Base-by-base conservation (phyloP, 2,113 vertebrate species). In the Benitochromis conjunctus region DNA sequence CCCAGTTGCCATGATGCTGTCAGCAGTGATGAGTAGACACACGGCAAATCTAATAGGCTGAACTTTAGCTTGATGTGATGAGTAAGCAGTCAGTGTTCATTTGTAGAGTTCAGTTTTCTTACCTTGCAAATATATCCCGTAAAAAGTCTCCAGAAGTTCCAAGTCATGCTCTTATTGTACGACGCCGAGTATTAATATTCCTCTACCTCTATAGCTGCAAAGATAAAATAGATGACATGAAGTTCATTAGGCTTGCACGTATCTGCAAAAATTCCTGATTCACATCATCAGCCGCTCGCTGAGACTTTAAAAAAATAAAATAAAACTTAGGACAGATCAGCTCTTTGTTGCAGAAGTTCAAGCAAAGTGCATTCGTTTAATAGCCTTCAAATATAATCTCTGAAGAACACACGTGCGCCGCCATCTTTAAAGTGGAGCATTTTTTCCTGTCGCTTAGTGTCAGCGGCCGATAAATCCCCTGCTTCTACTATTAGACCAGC, bases 351-450 rank as follows among this genome's bases (percentile, higher is more conserved):
- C 48, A 24, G 4, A 71, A 78, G 89, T 93, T 94, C 86, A 91
- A 19, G 74, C 79, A n/a, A 80, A 91, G 92, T 83, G 53, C 55
- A 12, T 78, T 90, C 90, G 83, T 93, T 81, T 90, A 91, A 91
- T 88, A 90, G 62, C 60, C 80, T 79, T 71, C 6, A 7, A 76
- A 62, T 85, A 66, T 66, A 86, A 90, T 89, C 91, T 71, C 53
- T 12, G 79, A 81, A 76, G 62, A 84, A 41, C 38, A 82, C 36
- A 31, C 14, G 2, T 71, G 76, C 13, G 88, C 38, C 21, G 18
- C 51, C 31, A 4, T 64, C 36, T 83, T n/a, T 78, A 11, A 21
- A 92, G 57, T 24, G 31, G 57, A n/a, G 19, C 31, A 66, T n/a
- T 53, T 71, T 64, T 66, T 58, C 79, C 79, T 53, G 43, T 38